Percentiles rank a stretch among this genome's conserved stretches.
These are phyloP conservation scores for Podarcis muralis DNA, from an alignment of 2,113 vertebrate genomes.

Conservation along the genomic window DNA sequence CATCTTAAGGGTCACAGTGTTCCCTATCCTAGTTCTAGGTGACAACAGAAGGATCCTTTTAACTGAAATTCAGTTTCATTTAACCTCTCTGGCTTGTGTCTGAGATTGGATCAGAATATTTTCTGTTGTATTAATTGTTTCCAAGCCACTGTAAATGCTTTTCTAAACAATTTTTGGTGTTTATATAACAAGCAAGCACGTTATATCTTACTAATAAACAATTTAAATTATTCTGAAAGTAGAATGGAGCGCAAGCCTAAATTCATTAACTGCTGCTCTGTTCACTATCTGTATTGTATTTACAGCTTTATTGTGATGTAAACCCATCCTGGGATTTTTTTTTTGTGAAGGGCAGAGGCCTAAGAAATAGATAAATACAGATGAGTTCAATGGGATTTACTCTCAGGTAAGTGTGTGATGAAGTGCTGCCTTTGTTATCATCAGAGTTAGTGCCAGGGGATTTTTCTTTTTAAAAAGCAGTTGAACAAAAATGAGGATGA, in stretches of 20 bases:
- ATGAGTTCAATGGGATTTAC: no score
- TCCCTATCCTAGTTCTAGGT: background rate
- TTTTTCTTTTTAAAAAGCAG: no score
- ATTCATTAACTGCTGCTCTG: no score
- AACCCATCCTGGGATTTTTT: no score
- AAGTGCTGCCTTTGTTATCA: background rate
- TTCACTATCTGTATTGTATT: no score
- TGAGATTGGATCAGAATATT: background rate
- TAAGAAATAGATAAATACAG: no score
- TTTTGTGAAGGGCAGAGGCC: no score
- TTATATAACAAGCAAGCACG: background rate
- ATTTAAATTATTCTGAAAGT: background rate
- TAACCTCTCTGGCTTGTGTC: background rate
- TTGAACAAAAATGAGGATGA: background rate
- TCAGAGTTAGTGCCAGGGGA: background rate
- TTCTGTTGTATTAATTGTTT: background rate
- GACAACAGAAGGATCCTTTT: background rate
- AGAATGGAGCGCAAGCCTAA: background rate
- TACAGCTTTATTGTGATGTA: no score
- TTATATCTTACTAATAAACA: no score
- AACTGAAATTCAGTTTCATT: background rate
- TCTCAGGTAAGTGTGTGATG: no score
- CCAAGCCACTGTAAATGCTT: background rate
- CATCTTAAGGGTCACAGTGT: no score
- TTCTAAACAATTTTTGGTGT: background rate